These are phyloP conservation scores for Drosophila mimica DNA, from an alignment of 2,888 invertebrate genomes.

Conservation along the genomic window DNA sequence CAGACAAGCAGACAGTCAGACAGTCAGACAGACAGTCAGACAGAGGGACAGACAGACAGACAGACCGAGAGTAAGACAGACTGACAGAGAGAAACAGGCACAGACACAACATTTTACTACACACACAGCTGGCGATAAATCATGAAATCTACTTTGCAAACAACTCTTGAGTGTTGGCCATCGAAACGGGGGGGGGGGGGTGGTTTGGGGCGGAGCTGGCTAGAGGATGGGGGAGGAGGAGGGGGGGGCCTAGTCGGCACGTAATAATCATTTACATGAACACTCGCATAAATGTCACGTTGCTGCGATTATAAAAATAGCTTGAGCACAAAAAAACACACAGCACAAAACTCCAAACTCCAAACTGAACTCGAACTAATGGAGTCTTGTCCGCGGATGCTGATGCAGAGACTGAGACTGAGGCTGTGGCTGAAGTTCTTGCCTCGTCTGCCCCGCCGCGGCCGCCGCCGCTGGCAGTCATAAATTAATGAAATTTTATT, in stretches of 20 bases:
- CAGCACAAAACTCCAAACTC: constrained; percentile 34
- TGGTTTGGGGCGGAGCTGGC: neutral
- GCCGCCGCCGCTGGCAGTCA: constrained; percentile 68
- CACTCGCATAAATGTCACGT: constrained; percentile 82
- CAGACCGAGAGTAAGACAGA: constrained; percentile 13
- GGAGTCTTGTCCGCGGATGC: constrained; percentile 36
- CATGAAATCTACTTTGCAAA: constrained; percentile 77
- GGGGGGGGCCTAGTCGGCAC: constrained; percentile 61
- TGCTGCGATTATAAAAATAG: constrained; percentile 79
- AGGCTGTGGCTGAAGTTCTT: constrained; percentile 4
- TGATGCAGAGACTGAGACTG: constrained; percentile 11
- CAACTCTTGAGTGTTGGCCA: constrained; percentile 38
- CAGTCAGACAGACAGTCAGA: constrained; percentile 16
- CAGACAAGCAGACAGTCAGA: constrained; percentile 41
- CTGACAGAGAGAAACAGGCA: constrained; percentile 28
- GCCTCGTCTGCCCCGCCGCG: constrained; percentile 23
- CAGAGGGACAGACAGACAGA: constrained; percentile 20
- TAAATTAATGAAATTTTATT: constrained; percentile 81
- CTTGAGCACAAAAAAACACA: constrained; percentile 36
- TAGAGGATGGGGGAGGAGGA: neutral
- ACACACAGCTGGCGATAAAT: constrained; percentile 65
- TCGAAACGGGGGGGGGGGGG: too few relatives aligned
- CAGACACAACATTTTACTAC: constrained; percentile 30
- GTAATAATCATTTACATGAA: constrained; percentile 82
- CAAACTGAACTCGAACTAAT: constrained; percentile 68